Evolutionary conservation across 2,797 vertebrate genomes (phyloP).

Genomic region (Alosa sapidissima): DNA sequence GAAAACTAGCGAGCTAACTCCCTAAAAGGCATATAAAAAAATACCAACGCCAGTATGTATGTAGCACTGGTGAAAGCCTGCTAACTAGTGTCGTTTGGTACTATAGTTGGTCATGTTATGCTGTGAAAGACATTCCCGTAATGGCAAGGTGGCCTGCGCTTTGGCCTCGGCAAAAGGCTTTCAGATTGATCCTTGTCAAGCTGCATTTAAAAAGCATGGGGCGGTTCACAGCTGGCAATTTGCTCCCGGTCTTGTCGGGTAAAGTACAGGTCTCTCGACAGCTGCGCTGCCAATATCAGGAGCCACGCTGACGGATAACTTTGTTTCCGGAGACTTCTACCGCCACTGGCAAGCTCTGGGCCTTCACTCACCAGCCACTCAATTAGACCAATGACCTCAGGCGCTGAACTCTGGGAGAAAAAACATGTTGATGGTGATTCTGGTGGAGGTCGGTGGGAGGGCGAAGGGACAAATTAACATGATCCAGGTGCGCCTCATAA

Average conservation of each 20-base stretch:
- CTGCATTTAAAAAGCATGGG: no score
- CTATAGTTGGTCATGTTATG: neutral
- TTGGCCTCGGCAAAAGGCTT: neutral
- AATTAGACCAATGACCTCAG: neutral
- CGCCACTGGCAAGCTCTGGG: constrained; percentile 8
- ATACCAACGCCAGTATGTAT: neutral
- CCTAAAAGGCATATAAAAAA: neutral
- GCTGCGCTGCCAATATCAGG: neutral
- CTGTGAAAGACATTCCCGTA: neutral
- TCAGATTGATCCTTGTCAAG: neutral
- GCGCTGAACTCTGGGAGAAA: neutral
- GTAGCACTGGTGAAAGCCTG: neutral
- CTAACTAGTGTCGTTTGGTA: neutral
- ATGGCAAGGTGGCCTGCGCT: neutral
- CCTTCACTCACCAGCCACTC: neutral
- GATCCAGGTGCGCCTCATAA: neutral
- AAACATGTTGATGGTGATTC: neutral
- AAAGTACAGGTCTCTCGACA: neutral
- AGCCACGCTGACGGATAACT: constrained; percentile 17
- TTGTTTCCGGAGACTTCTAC: neutral
- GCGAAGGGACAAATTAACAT: neutral
- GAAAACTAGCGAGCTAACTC: neutral
- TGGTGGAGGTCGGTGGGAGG: neutral
- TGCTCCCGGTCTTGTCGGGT: neutral
- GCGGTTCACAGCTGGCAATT: neutral